Evolutionary conservation across 2,113 vertebrate species (phyloP).

Genomic region (Budorcas taxicolor): DNA sequence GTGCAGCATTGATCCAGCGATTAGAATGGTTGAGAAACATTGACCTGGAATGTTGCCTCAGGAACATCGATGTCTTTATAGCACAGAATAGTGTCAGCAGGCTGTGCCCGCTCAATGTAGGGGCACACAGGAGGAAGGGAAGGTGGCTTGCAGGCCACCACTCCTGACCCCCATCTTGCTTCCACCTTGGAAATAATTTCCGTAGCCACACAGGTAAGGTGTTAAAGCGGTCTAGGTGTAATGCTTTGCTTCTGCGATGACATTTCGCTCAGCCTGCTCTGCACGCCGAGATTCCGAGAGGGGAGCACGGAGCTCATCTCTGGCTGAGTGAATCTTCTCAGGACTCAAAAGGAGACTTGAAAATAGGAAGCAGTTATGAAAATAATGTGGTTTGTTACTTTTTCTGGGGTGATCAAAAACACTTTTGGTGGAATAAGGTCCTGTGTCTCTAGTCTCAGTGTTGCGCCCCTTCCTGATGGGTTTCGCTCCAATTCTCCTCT

Average conservation of each 20-base stretch:
- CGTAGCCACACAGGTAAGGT: too few relatives aligned
- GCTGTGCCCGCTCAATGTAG: background rate
- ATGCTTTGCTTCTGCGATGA: background rate
- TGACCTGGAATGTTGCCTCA: background rate
- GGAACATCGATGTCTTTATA: background rate
- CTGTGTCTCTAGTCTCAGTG: background rate
- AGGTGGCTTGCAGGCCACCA: too few relatives aligned
- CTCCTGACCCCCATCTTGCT: background rate
- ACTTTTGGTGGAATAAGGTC: background rate
- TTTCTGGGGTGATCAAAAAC: background rate
- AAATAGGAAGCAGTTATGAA: background rate
- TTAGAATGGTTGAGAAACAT: background rate
- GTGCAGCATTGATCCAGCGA: fast-evolving
- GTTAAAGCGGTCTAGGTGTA: background rate
- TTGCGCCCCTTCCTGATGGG: background rate
- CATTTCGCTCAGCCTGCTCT: background rate
- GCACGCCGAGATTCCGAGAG: fast-evolving
- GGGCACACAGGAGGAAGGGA: background rate
- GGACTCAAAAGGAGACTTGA: background rate
- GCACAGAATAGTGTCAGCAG: background rate
- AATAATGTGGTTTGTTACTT: background rate
- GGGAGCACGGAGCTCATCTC: background rate
- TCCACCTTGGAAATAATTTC: background rate
- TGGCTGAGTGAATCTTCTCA: background rate
- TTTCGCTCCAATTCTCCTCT: background rate